These are phyloP conservation scores for Monodelphis domestica DNA, from an alignment of 2,797 vertebrate species.

Conservation along the genomic window DNA sequence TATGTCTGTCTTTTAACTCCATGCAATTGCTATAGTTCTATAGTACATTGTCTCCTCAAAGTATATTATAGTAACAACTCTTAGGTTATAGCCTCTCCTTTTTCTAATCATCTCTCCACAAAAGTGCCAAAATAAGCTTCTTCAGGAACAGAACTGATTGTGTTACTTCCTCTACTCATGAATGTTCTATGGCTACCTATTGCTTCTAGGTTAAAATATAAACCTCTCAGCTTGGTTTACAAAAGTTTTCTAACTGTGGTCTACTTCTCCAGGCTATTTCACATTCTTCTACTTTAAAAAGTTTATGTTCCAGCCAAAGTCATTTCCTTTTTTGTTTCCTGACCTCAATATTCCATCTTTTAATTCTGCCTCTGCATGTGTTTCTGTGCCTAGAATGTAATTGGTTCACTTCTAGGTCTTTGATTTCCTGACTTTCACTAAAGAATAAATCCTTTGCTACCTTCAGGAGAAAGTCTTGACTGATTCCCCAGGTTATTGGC, in stretches of 20 bases:
- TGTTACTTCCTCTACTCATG: neutral
- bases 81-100: neutral
- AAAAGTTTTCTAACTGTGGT: neutral
- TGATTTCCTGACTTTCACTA: neutral
- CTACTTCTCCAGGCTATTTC: neutral
- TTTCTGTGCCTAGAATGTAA: neutral
- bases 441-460: accelerated
- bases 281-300: neutral
- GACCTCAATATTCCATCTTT: neutral
- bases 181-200: neutral
- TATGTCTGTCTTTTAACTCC: neutral
- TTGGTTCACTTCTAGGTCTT: neutral
- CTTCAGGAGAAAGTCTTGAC: neutral
- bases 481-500: neutral
- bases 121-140: neutral
- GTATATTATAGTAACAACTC: neutral
- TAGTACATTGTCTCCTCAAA: neutral
- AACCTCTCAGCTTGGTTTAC: neutral
- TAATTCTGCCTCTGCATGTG: neutral
- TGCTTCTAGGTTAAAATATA: neutral
- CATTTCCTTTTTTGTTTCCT: neutral
- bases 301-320: neutral
- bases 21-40: neutral
- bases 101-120: neutral
- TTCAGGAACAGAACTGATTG: neutral